These are phyloP conservation scores for Sabatieria punctata DNA, from an alignment of 2,888 invertebrate species.

Conservation along the genomic window DNA sequence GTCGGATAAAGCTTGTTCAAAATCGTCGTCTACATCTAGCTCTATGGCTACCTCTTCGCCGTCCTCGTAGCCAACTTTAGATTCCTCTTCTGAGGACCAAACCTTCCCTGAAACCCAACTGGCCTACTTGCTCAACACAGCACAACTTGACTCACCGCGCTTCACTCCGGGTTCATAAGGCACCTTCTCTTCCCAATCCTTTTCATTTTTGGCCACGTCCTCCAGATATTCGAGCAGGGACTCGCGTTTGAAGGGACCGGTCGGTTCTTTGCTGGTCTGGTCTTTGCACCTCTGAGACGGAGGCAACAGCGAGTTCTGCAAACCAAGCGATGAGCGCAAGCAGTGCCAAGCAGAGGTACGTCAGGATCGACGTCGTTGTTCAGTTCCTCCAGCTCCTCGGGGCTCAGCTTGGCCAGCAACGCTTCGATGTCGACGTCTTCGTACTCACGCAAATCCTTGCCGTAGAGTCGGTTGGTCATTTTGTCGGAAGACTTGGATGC, in stretches of 20 bases:
- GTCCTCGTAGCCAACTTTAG: slow-evolving; percentile 9
- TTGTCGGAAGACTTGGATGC: no score
- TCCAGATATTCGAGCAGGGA: slow-evolving; percentile 88
- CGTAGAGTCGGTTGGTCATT: slow-evolving; percentile 16
- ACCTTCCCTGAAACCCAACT: background rate
- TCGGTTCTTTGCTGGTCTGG: slow-evolving; percentile 82
- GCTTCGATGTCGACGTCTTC: slow-evolving; percentile 83
- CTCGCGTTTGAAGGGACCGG: slow-evolving; percentile 76
- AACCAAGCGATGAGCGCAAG: slow-evolving; percentile 14
- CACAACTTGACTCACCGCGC: slow-evolving; percentile 49
- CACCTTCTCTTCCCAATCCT: slow-evolving; percentile 86
- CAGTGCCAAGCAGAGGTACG: slow-evolving; percentile 45
- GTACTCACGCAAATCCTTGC: slow-evolving; percentile 24
- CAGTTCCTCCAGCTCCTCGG: slow-evolving; percentile 86
- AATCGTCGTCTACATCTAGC: slow-evolving; percentile 48
- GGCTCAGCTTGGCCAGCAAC: slow-evolving; percentile 70
- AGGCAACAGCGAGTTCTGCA: slow-evolving; percentile 86
- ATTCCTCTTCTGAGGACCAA: slow-evolving; percentile 1
- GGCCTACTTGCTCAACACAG: background rate
- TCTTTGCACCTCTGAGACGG: slow-evolving; percentile 87
- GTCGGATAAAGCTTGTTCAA: slow-evolving; percentile 66
- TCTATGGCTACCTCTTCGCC: slow-evolving; percentile 26
- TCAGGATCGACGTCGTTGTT: slow-evolving; percentile 99
- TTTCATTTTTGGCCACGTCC: slow-evolving; percentile 91
- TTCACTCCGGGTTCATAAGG: slow-evolving; percentile 76